Evolutionary conservation across 2,888 invertebrate genomes (phyloP).

Genomic region (Candidula unifasciata): DNA sequence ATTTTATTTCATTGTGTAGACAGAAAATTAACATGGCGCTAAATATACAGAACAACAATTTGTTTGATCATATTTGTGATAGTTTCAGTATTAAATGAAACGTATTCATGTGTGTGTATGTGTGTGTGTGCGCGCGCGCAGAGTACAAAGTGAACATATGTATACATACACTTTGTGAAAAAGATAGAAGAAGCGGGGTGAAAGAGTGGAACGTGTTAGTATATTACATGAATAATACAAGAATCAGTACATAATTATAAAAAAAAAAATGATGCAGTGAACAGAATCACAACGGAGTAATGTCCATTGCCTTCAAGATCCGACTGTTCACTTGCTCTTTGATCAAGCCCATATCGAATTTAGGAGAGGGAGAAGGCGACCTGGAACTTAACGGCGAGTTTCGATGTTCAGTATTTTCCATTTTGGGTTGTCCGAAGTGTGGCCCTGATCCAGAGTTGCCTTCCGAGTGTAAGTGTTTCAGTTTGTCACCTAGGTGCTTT

Average conservation of each 20-base stretch:
- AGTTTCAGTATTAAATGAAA: no score
- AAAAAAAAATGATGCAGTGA: no score
- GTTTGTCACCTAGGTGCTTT: conserved; percentile 38
- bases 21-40: no score
- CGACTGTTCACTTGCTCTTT: conserved; percentile 53
- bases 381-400: conserved; percentile 52
- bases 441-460: background rate
- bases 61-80: no score
- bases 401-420: conserved; percentile 53
- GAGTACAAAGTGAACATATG: background rate
- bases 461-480: conserved; percentile 33
- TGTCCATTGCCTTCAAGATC: conserved; percentile 40
- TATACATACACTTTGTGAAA: background rate
- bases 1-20: no score
- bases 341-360: conserved; percentile 50
- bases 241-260: background rate
- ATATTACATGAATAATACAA: background rate
- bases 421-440: conserved; percentile 48
- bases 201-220: background rate
- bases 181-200: background rate
- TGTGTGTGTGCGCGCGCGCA: background rate
- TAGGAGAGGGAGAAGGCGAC: conserved; percentile 49
- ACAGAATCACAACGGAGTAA: conserved; percentile 31
- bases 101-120: no score
- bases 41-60: no score